Percentiles rank a stretch among this genome's conserved stretches.
Conservation (phyloP, 2,888 invertebrate genomes). For the Spodoptera littoralis region DNA sequence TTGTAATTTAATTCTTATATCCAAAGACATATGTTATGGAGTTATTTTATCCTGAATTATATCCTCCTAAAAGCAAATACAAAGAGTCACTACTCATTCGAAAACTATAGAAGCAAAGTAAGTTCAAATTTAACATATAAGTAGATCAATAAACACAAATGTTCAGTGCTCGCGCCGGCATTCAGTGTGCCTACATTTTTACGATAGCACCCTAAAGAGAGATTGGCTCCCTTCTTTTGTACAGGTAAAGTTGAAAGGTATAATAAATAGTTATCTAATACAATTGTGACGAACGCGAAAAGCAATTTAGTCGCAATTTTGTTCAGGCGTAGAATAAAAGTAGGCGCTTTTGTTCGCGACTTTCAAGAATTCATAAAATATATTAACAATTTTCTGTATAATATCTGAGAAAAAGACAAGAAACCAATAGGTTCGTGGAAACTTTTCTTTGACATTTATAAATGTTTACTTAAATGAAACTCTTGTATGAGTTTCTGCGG, state of each 20-base stretch:
- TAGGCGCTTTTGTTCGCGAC: constrained; percentile 33
- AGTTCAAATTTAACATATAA: too few relatives aligned
- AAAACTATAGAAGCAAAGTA: too few relatives aligned
- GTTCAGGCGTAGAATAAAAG: constrained; percentile 27
- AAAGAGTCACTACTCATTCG: too few relatives aligned
- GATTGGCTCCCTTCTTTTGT: constrained; percentile 19
- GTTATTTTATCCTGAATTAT: too few relatives aligned
- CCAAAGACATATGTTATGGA: too few relatives aligned
- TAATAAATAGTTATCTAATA: constrained; percentile 44
- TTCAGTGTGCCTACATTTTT: constrained; percentile 15
- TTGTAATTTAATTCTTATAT: too few relatives aligned
- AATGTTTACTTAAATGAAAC: neutral
- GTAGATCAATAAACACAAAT: too few relatives aligned
- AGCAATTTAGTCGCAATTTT: constrained; percentile 44
- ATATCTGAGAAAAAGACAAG: constrained; percentile 7
- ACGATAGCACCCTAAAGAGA: constrained; percentile 6
- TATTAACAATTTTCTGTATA: constrained; percentile 21
- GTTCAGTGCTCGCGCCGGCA: constrained; percentile 7
- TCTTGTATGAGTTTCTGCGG: constrained; percentile 2
- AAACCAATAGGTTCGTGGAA: constrained; percentile 14
- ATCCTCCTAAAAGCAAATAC: too few relatives aligned
- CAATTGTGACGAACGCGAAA: constrained; percentile 46
- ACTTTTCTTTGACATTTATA: neutral
- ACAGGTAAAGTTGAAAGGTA: constrained; percentile 24
- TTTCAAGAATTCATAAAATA: constrained; percentile 35